Percentiles rank a stretch among this genome's conserved stretches.
Evolutionary conservation across 2,888 invertebrate genomes (phyloP).

Genomic region (Leucophenga montana): DNA sequence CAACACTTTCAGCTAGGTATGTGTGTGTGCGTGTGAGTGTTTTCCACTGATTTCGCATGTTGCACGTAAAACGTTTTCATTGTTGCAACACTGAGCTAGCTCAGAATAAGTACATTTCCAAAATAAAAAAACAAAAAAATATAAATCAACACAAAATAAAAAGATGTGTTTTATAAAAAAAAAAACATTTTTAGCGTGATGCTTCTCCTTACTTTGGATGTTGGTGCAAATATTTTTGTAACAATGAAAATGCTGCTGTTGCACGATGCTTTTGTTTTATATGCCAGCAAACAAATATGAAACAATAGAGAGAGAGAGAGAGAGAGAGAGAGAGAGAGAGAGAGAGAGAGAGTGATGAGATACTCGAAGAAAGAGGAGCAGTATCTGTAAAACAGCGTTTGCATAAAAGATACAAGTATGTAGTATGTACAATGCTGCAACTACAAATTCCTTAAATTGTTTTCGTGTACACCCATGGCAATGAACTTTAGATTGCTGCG

Average conservation of each 20-base stretch:
- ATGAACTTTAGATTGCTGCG: slow-evolving; percentile 9
- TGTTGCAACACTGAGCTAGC: slow-evolving; percentile 16
- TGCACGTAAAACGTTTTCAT: slow-evolving; percentile 24
- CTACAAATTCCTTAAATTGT: slow-evolving; percentile 24
- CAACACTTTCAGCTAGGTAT: too few species aligned
- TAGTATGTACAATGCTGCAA: background rate
- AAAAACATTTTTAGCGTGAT: background rate
- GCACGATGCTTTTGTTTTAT: slow-evolving; percentile 16
- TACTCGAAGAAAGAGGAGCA: too few species aligned
- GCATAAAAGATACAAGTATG: slow-evolving; percentile 17
- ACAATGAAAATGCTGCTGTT: slow-evolving; percentile 7
- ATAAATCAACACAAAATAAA: background rate
- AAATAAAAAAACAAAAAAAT: slow-evolving; percentile 6
- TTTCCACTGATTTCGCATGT: background rate
- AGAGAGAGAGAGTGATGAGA: too few species aligned
- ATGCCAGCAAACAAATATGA: background rate
- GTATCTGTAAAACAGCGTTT: background rate
- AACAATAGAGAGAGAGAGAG: too few species aligned
- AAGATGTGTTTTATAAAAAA: background rate
- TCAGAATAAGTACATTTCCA: background rate
- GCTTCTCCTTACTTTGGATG: background rate
- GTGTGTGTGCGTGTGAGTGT: too few species aligned
- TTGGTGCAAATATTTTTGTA: slow-evolving; percentile 22
- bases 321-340: too few species aligned
- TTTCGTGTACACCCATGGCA: slow-evolving; percentile 23